These are phyloP conservation scores for Anguilla japonica DNA, from an alignment of 2,113 vertebrate species.

Conservation along the genomic window DNA sequence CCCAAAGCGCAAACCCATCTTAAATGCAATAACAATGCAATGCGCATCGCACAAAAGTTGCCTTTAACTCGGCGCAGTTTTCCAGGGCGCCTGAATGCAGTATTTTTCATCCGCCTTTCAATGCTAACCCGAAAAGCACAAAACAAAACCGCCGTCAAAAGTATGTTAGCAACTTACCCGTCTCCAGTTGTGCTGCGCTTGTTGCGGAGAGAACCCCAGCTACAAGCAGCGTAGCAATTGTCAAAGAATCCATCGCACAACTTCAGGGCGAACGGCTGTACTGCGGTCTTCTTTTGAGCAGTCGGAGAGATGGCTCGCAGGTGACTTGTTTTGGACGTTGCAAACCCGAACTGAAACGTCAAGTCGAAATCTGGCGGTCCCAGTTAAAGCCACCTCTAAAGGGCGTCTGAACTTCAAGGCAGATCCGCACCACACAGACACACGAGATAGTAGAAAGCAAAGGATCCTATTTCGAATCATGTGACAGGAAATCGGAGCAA, in stretches of 20 bases:
- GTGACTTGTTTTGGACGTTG: constrained; percentile 53
- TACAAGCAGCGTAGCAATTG: constrained; percentile 62
- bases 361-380: constrained; percentile 37
- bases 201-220: constrained; percentile 57
- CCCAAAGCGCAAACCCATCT: not conserved
- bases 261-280: constrained; percentile 6
- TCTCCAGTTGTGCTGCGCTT: constrained; percentile 65
- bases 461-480: constrained; percentile 78
- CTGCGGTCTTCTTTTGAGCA: constrained; percentile 4
- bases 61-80: constrained; percentile 7
- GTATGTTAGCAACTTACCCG: constrained; percentile 63
- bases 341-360: constrained; percentile 51
- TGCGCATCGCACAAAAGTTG: not conserved
- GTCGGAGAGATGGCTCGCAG: constrained; percentile 45
- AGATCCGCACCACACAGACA: constrained; percentile 50
- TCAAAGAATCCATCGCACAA: constrained; percentile 67
- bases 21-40: not conserved
- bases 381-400: constrained; percentile 38
- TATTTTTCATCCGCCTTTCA: not conserved
- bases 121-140: constrained; percentile 12
- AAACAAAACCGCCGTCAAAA: constrained; percentile 2
- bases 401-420: constrained; percentile 63
- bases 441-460: constrained; percentile 64
- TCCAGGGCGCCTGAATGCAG: not conserved
- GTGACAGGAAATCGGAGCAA: constrained; percentile 78